Percentiles rank a stretch among this genome's conserved stretches.
phyloP scores from a whole-genome alignment of 2,797 vertebrate species.

The Dallia pectoralis region DNA sequence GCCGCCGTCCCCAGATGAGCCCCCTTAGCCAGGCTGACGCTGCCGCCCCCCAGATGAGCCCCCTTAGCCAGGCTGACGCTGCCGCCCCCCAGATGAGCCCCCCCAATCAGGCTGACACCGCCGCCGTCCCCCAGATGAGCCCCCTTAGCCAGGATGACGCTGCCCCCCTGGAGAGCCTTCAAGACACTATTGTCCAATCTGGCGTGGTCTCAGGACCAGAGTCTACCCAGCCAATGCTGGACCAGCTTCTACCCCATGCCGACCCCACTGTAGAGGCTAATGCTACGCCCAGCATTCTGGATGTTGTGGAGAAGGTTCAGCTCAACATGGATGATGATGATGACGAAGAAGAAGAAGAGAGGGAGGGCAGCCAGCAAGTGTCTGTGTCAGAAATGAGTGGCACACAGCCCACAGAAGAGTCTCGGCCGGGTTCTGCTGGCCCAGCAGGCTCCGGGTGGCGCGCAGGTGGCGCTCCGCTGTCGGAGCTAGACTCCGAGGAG shows the following conservation, averaged over 20 bases:
- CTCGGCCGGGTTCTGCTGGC: slow-evolving; percentile 73
- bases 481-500: slow-evolving; percentile 79
- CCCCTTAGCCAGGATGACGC: background rate
- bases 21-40: slow-evolving; percentile 20
- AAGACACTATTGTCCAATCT: background rate
- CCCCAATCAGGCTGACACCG: background rate
- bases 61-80: background rate
- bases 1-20: slow-evolving; percentile 37
- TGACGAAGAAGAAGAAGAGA: slow-evolving; percentile 70
- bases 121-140: slow-evolving; percentile 22
- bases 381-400: slow-evolving; percentile 81
- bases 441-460: slow-evolving; percentile 65
- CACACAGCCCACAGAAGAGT: slow-evolving; percentile 77
- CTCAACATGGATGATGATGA: slow-evolving; percentile 68
- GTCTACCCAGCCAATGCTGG: background rate
- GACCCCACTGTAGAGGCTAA: slow-evolving; percentile 14
- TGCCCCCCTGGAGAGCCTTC: slow-evolving; percentile 23
- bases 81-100: slow-evolving; percentile 29
- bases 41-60: slow-evolving; percentile 14
- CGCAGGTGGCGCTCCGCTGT: slow-evolving; percentile 62
- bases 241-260: background rate
- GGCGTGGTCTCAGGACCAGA: background rate
- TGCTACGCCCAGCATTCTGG: background rate
- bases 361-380: slow-evolving; percentile 72
- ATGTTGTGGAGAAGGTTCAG: slow-evolving; percentile 20